These are phyloP conservation scores for Lanius collurio DNA, from an alignment of 2,113 vertebrate genomes.

Conservation along the genomic window DNA sequence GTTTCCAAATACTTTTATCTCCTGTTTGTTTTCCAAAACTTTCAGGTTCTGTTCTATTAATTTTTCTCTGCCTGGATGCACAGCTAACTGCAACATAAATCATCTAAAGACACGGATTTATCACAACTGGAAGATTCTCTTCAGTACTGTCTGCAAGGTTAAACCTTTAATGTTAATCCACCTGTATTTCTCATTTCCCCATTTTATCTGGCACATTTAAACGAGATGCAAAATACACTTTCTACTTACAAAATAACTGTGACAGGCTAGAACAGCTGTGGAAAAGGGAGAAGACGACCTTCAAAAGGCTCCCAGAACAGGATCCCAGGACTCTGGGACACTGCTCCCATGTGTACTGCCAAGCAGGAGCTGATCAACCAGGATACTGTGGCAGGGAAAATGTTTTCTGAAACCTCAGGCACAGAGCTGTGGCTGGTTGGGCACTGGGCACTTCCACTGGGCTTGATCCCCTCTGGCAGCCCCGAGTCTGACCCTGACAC, in stretches of 20 bases:
- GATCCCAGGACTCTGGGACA: neutral
- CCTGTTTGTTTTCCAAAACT: neutral
- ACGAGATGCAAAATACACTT: neutral
- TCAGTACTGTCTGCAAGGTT: neutral
- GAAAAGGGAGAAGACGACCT: neutral
- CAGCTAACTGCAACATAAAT: conserved; percentile 45
- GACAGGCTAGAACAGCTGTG: neutral
- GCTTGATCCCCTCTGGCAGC: neutral
- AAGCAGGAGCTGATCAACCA: neutral
- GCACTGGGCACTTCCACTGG: neutral
- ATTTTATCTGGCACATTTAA: neutral
- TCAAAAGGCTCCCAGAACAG: conserved; percentile 7
- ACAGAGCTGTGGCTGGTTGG: neutral
- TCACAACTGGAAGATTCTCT: conserved; percentile 17
- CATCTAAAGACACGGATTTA: neutral
- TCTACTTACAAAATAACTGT: neutral
- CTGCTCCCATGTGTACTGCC: neutral
- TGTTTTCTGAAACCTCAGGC: neutral
- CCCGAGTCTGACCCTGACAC: neutral
- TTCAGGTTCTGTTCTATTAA: conserved; percentile 24
- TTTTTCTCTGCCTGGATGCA: conserved; percentile 10
- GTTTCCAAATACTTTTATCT: neutral
- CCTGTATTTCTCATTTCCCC: neutral
- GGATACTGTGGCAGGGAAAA: neutral
- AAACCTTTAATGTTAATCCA: neutral